Conservation (phyloP, 1,140 invertebrate species). For the Drosophila repletoides region DNA sequence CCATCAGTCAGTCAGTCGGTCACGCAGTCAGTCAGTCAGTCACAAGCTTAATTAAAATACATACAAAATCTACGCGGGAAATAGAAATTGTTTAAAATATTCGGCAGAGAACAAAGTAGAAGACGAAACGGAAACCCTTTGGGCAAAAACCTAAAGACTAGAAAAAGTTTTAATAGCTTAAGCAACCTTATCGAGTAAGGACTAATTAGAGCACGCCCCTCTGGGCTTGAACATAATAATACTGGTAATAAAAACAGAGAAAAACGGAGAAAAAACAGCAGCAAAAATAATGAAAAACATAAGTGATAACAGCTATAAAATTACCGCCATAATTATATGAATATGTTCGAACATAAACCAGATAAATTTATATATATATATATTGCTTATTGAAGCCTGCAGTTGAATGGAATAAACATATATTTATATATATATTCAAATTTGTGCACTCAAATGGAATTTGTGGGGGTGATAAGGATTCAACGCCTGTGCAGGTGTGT, state of each 20-base stretch:
- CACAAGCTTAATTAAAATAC: constrained; percentile 55
- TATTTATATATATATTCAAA: too few species aligned
- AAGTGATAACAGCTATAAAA: constrained; percentile 44
- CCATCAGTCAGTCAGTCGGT: constrained; percentile 10
- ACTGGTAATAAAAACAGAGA: constrained; percentile 27
- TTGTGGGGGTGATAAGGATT: too few species aligned
- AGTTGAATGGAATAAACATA: too few species aligned
- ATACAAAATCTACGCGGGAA: constrained; percentile 42
- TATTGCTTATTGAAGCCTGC: too few species aligned
- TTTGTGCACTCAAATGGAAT: too few species aligned
- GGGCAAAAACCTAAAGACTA: constrained; percentile 5
- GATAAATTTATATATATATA: too few species aligned
- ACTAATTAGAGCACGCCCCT: constrained; percentile 62
- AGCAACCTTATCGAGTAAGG: constrained; percentile 57
- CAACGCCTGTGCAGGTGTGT: too few species aligned
- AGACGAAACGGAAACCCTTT: constrained; percentile 4
- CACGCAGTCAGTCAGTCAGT: background rate
- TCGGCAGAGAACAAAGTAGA: constrained; percentile 20
- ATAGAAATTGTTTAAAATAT: constrained; percentile 64
- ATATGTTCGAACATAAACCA: background rate
- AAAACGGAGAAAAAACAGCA: constrained; percentile 26
- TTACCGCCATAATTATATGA: background rate
- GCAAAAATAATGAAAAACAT: constrained; percentile 29
- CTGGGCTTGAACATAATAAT: constrained; percentile 58
- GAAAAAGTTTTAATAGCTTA: constrained; percentile 73